Conservation (phyloP, 2,888 invertebrate species). For the Eristalis arbustorum region DNA sequence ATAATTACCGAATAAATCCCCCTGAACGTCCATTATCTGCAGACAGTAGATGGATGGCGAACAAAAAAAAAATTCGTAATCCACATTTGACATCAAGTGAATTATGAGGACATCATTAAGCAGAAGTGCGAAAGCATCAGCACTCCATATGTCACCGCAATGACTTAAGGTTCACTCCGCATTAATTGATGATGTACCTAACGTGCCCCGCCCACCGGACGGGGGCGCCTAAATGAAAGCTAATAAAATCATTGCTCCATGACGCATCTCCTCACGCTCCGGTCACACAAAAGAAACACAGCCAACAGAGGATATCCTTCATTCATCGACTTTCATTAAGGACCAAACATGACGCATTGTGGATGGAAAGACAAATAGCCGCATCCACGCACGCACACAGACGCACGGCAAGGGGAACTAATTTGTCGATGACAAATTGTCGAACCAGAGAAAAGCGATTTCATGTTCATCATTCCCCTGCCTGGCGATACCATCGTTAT, state of each 20-base stretch:
- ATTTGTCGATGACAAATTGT: slow-evolving; percentile 62
- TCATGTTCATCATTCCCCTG: slow-evolving; percentile 12
- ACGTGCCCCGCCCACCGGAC: neutral
- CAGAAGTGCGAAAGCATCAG: slow-evolving; percentile 46
- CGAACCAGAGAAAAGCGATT: slow-evolving; percentile 25
- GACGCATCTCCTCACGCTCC: slow-evolving; percentile 4
- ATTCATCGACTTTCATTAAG: slow-evolving; percentile 40
- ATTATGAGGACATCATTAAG: slow-evolving; percentile 37
- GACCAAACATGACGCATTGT: neutral
- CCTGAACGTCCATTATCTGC: neutral
- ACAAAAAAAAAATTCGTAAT: neutral
- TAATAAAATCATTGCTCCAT: slow-evolving; percentile 32
- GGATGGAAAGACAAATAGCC: slow-evolving; percentile 41
- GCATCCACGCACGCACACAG: neutral
- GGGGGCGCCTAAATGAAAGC: slow-evolving; percentile 1
- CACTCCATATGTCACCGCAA: slow-evolving; percentile 56
- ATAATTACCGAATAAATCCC: neutral
- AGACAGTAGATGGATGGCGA: neutral
- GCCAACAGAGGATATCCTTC: slow-evolving; percentile 3
- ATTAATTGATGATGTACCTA: slow-evolving; percentile 44
- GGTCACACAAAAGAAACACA: slow-evolving; percentile 18
- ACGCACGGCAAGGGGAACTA: neutral
- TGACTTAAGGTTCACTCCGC: slow-evolving; percentile 33
- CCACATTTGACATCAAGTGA: slow-evolving; percentile 2
- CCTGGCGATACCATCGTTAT: neutral